Evolutionary conservation across 2,888 invertebrate species (phyloP).

Genomic region (Leptopilina drosophilae): DNA sequence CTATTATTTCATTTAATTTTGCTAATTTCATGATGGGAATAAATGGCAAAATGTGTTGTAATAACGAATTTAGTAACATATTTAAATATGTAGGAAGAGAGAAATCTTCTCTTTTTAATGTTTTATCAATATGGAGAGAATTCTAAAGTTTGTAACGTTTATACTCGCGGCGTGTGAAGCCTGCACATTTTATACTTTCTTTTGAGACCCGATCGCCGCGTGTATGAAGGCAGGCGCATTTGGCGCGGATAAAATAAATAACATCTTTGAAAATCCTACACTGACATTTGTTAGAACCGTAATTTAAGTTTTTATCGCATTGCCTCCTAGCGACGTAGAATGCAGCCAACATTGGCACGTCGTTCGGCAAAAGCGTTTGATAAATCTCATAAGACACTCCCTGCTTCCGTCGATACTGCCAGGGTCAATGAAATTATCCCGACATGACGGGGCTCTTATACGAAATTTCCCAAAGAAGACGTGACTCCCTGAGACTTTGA

Average conservation of each 20-base stretch:
- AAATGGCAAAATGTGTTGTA: not conserved
- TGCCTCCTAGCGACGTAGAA: slow-evolving; percentile 11
- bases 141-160: slow-evolving; percentile 8
- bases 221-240: slow-evolving; percentile 1
- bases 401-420: slow-evolving; percentile 35
- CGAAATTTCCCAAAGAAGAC: slow-evolving; percentile 34
- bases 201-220: not conserved
- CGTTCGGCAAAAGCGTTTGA: slow-evolving; percentile 39
- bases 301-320: slow-evolving; percentile 30
- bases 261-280: slow-evolving; percentile 29
- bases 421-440: slow-evolving; percentile 39
- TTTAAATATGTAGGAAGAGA: slow-evolving; percentile 1
- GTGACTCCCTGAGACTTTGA: slow-evolving; percentile 1
- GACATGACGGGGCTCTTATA: slow-evolving; percentile 30
- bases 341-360: slow-evolving; percentile 30
- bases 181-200: slow-evolving; percentile 30
- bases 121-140: not conserved
- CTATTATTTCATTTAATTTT: too few species aligned
- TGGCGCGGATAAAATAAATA: slow-evolving; percentile 10
- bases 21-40: not conserved
- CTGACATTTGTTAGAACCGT: slow-evolving; percentile 29
- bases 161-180: not conserved
- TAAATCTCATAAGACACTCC: slow-evolving; percentile 41
- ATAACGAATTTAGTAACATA: slow-evolving; percentile 16
- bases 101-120: slow-evolving; percentile 21